These are phyloP conservation scores for Troilus luridus DNA, from an alignment of 2,888 invertebrate species.

Conservation along the genomic window DNA sequence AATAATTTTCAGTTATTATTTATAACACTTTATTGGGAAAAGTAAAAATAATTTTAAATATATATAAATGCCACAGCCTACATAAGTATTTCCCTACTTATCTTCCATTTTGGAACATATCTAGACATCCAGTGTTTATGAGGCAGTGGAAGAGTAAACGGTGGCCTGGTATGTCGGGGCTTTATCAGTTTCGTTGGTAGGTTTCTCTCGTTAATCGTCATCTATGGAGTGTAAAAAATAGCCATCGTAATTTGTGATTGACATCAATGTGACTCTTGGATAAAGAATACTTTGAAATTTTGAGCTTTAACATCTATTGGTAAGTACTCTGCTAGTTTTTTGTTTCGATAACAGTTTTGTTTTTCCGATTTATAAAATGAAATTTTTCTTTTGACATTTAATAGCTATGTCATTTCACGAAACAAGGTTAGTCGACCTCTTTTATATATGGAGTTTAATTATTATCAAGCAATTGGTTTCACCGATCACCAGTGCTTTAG, in stretches of 20 bases:
- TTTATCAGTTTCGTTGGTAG: conserved; percentile 56
- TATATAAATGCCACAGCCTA: conserved; percentile 37
- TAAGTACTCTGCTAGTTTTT: conserved; percentile 29
- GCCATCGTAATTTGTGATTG: conserved; percentile 38
- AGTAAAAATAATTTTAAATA: not conserved
- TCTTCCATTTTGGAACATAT: conserved; percentile 55
- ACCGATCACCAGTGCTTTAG: not conserved
- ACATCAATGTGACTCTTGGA: conserved; percentile 55
- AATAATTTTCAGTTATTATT: not conserved
- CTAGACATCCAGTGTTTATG: conserved; percentile 58
- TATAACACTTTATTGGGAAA: not conserved
- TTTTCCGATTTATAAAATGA: not conserved
- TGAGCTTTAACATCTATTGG: conserved; percentile 42
- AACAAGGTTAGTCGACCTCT: not conserved
- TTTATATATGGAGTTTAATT: not conserved
- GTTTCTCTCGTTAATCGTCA: conserved; percentile 25
- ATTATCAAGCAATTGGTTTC: not conserved
- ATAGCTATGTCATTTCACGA: not conserved
- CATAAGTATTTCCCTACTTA: not conserved
- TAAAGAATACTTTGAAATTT: not conserved
- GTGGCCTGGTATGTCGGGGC: conserved; percentile 41
- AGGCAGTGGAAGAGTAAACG: conserved; percentile 56
- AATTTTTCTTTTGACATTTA: not conserved
- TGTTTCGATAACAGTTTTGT: not conserved
- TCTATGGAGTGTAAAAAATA: conserved; percentile 49